Base-by-base conservation (phyloP, 2,888 invertebrate genomes). In the Meiosimyza decipiens region DNA sequence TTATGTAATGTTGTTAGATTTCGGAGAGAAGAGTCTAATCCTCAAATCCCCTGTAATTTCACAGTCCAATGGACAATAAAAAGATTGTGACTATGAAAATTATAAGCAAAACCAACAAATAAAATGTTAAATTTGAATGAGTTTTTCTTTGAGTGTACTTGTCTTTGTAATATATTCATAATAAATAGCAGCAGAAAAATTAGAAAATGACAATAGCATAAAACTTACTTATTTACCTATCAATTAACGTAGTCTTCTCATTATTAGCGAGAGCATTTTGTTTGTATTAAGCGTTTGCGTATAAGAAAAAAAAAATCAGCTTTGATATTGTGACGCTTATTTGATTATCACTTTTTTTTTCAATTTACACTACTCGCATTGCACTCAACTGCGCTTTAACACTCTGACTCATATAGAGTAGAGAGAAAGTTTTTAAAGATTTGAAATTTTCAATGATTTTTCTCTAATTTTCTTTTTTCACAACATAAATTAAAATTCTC, bases 201-300 rank as follows among this genome's bases (percentile, higher is more conserved):
- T 40, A 40, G 40, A 9, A 40, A 7, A 40, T 40, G 9, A 40
- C 7, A 40, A 40, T 40, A 40, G 2, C 9, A 40, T 0, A 40
- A 40, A 9, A 0, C 9, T 40, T 9, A 2, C 9, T 11, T 63
- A 18, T 63, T 63, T 63, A 63, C 63, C 50, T n/a, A 63, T 18
- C 13, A 12, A 40, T 63, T 49, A 63, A 50, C 47, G 49, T 47
- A 18, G 50, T 63, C 12, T 47, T 63, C 49, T 15, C 49, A 63
- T 63, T 63, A 63, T 63, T 49, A 47, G 6, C 40, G 13, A 28
- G 11, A 49, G 63, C 3, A 47, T 3, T 40, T 7, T 9, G 4
- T 40, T 49, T 57, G 63, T 18, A 49, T 49, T 18, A 33, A 47
- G 4, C 49, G 47, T 18, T 47, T 4, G 33, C 33, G 4, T 47